These are phyloP conservation scores for Zele albiditarsus DNA, from an alignment of 2,888 invertebrate genomes.

Conservation along the genomic window DNA sequence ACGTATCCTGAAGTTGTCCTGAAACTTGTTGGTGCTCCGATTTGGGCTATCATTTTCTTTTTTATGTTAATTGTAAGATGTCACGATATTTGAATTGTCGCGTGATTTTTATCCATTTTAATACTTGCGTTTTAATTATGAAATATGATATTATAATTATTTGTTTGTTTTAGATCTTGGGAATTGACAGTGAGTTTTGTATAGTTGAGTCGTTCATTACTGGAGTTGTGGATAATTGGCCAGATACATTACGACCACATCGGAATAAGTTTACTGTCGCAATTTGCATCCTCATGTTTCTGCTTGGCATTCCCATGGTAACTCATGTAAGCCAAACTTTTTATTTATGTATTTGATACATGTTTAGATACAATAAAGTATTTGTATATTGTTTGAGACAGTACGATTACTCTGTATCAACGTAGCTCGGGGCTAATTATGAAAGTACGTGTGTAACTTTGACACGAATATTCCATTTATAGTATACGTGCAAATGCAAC, in stretches of 20 bases:
- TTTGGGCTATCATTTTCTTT: slow-evolving; percentile 84
- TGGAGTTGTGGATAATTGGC: slow-evolving; percentile 77
- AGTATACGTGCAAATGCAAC: not conserved
- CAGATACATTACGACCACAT: slow-evolving; percentile 75
- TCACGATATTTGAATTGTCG: not conserved
- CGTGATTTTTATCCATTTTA: not conserved
- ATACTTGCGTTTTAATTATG: not conserved
- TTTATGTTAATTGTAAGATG: slow-evolving; percentile 79
- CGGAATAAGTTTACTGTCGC: slow-evolving; percentile 79
- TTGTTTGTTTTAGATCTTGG: slow-evolving; percentile 76
- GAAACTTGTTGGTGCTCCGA: slow-evolving; percentile 80
- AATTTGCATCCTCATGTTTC: slow-evolving; percentile 77
- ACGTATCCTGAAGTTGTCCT: slow-evolving; percentile 85
- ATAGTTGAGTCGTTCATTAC: slow-evolving; percentile 79
- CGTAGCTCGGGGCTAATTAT: slow-evolving; percentile 2
- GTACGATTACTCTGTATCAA: not conserved
- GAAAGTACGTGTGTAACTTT: not conserved
- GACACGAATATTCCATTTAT: slow-evolving; percentile 3
- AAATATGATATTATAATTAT: not conserved
- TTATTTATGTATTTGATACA: not conserved
- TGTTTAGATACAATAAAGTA: not conserved
- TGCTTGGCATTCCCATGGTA: slow-evolving; percentile 79
- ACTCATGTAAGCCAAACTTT: slow-evolving; percentile 74
- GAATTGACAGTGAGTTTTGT: slow-evolving; percentile 84
- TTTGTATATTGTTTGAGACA: not conserved